These are phyloP conservation scores for Oligia fasciuncula DNA, from an alignment of 2,888 invertebrate genomes.

Conservation along the genomic window DNA sequence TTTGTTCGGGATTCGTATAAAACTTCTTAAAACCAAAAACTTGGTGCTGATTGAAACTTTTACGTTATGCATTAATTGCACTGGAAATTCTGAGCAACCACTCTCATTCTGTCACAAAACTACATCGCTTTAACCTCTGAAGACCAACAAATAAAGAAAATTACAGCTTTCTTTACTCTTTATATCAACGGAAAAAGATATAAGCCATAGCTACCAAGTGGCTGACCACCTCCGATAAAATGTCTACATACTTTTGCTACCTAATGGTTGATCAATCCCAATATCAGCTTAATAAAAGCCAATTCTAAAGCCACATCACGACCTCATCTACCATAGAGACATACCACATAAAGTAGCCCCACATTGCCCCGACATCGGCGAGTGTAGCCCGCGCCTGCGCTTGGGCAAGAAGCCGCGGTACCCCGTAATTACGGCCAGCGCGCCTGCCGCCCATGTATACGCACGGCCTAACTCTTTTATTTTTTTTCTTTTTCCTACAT, in stretches of 20 bases:
- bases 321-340: constrained; percentile 46
- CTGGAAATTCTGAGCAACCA: not conserved
- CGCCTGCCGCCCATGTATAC: constrained; percentile 80
- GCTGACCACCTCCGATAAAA: not conserved
- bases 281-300: constrained; percentile 13
- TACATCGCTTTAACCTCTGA: not conserved
- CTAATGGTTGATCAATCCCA: not conserved
- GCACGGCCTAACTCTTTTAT: constrained; percentile 65
- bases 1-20: not conserved
- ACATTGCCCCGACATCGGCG: constrained; percentile 30
- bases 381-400: constrained; percentile 60
- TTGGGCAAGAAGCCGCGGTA: constrained; percentile 68
- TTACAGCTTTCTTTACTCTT: not conserved
- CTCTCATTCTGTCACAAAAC: not conserved
- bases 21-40: too few species aligned
- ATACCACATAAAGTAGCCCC: constrained; percentile 52
- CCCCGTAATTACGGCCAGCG: constrained; percentile 85
- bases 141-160: not conserved
- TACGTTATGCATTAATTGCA: not conserved
- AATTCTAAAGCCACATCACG: constrained; percentile 35
- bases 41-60: not conserved
- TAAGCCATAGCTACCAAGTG: not conserved
- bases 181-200: not conserved
- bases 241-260: not conserved
- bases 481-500: constrained; percentile 71